A percentile compares a stretch with the other conserved stretches of the same genome.
These are phyloP conservation scores for Andinoacara biseriatus DNA, from an alignment of 2,113 vertebrate genomes.

Conservation along the genomic window DNA sequence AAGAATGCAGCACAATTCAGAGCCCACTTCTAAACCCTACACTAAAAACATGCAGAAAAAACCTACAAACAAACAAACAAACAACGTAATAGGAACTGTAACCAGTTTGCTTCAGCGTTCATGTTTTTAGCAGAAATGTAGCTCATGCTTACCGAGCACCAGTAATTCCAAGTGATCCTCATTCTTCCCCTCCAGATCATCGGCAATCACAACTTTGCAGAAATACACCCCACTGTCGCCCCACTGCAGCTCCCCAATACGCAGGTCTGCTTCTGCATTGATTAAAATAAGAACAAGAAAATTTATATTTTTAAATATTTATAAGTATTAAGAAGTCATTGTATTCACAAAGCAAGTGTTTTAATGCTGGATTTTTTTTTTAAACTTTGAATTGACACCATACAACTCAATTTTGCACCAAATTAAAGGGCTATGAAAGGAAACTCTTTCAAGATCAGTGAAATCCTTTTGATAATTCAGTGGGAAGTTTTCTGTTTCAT, in stretches of 20 bases:
- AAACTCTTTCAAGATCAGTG: not conserved
- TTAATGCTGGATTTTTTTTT: not conserved
- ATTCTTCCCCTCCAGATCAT: constrained; percentile 93
- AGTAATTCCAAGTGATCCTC: constrained; percentile 92
- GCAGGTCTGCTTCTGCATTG: constrained; percentile 90
- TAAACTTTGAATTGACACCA: not conserved
- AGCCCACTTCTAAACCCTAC: constrained; percentile 47
- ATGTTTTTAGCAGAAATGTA: not conserved
- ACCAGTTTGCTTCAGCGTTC: not conserved
- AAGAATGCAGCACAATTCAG: constrained; percentile 77
- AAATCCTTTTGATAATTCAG: not conserved
- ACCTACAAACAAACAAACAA: constrained; percentile 7
- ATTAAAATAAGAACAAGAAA: not conserved
- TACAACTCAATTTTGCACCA: not conserved
- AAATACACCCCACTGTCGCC: constrained; percentile 97
- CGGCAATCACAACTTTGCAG: constrained; percentile 90
- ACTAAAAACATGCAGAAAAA: not conserved
- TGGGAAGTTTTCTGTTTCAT: not conserved
- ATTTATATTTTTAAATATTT: not conserved
- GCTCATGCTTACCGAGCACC: constrained; percentile 87
- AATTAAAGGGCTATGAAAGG: not conserved
- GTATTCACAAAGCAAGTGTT: not conserved
- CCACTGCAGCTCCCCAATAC: constrained; percentile 94
- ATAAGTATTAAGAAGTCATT: not conserved
- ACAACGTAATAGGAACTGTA: not conserved